A percentile compares a stretch with the other conserved stretches of the same genome.
Evolutionary conservation across 2,888 invertebrate genomes (phyloP).

Genomic region (Drosophila nigricruria): DNA sequence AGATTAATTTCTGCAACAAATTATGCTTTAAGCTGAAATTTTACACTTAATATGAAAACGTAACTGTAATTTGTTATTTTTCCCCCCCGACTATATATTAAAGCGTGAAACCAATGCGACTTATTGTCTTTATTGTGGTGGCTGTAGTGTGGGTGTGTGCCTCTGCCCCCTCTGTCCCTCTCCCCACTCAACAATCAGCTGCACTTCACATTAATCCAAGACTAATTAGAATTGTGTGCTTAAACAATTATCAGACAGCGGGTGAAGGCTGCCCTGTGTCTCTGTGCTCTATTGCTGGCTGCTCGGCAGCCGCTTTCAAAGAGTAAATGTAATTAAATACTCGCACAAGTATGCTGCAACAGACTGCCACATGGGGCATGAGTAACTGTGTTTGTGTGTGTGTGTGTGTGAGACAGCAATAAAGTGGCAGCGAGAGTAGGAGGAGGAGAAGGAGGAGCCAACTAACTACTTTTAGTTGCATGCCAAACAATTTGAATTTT

Average conservation of each 20-base stretch:
- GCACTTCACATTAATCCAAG: slow-evolving; percentile 53
- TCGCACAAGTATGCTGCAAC: slow-evolving; percentile 16
- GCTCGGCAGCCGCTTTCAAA: slow-evolving; percentile 4
- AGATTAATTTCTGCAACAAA: neutral
- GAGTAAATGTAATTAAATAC: slow-evolving; percentile 60
- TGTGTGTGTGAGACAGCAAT: neutral
- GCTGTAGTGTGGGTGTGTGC: neutral
- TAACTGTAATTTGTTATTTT: neutral
- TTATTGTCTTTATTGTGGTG: slow-evolving; percentile 1
- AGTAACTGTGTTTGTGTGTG: neutral
- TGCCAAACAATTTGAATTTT: slow-evolving; percentile 58
- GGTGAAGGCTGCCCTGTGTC: slow-evolving; percentile 4
- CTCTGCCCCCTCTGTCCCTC: neutral
- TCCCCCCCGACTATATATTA: neutral
- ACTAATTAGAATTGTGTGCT: slow-evolving; percentile 63
- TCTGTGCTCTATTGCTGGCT: slow-evolving; percentile 9
- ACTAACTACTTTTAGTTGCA: slow-evolving; percentile 18
- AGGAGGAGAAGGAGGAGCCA: neutral
- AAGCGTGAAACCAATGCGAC: neutral
- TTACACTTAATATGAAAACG: neutral
- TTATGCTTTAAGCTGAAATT: neutral
- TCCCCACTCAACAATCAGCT: slow-evolving; percentile 30
- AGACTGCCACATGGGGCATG: slow-evolving; percentile 25
- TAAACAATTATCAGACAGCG: slow-evolving; percentile 58
- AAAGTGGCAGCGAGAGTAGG: neutral